Evolutionary conservation across 1,140 invertebrate species (phyloP).

Genomic region (Anastrepha obliqua): DNA sequence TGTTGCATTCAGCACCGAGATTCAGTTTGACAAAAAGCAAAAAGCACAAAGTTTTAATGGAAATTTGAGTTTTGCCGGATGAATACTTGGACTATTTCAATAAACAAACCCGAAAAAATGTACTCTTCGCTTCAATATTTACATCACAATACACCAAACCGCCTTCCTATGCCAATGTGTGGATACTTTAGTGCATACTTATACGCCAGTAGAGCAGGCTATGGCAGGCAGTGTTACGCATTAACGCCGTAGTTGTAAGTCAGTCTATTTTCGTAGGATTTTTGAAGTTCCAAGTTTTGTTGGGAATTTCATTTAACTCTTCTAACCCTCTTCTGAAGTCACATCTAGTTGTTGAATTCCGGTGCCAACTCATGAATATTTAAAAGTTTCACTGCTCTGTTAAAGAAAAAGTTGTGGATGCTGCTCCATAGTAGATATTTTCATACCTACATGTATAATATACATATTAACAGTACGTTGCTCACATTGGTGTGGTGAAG

Average conservation of each 20-base stretch:
- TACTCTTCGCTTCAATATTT: not conserved
- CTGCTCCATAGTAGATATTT: not conserved
- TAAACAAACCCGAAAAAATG: not conserved
- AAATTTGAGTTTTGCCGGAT: conserved; percentile 16
- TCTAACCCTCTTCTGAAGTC: conserved; percentile 24
- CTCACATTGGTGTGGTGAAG: not conserved
- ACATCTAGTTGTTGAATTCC: conserved; percentile 36
- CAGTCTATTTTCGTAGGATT: not conserved
- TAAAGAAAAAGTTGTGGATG: conserved; percentile 31
- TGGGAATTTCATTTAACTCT: conserved; percentile 45
- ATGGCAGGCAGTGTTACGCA: not conserved
- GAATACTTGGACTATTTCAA: conserved; percentile 26
- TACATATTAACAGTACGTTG: too few species aligned
- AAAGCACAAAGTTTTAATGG: conserved; percentile 33
- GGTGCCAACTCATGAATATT: conserved; percentile 48
- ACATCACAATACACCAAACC: not conserved
- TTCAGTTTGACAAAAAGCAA: not conserved
- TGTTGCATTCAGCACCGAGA: not conserved
- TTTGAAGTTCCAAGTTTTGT: conserved; percentile 34
- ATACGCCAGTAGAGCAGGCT: too few species aligned
- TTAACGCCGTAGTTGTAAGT: not conserved
- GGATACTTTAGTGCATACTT: not conserved
- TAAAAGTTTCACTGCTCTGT: conserved; percentile 37
- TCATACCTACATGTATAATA: not conserved
- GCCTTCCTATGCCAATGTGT: not conserved